Evolutionary conservation across 2,888 invertebrate genomes (phyloP), one percentile per base, ranked within the genome.

Genomic region (Netelia fuscicornis): DNA sequence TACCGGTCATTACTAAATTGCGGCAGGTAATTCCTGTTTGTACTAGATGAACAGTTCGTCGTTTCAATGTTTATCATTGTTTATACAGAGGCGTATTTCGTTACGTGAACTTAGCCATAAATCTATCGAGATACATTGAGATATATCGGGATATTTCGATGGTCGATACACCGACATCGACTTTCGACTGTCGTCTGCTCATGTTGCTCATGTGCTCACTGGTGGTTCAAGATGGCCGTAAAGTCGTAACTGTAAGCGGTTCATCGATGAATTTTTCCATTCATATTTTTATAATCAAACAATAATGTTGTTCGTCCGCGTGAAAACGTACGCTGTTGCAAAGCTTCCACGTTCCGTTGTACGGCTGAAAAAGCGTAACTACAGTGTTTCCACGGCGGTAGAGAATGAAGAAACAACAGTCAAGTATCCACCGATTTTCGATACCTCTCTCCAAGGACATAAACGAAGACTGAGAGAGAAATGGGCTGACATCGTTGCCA

Each of bases 351-450:
- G 30, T 20, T 79, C 79, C 10, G 62, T 79, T 9, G 56, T 81
- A 10, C 23, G 56, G 60, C 54, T 54, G 13, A 83, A 72, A 56
- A 79, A 76, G 48, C 81, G 82, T 9, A 64, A 76, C 64, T 77
- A 87, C 75, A 87, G 80, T 72, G 82, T 77, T 54, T 44, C 89
- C n/a, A 52, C 88, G 25, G 76, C 87, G 11, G 87, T 81, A 60
- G 90, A 93, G 72, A 92, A 92, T 75, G 94, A 94, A 87, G 93
- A 94, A 76, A 93, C 93, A 10, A 86, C 92, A 68, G 90, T 89
- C 0, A 89, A 94, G 65, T 96, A 96, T 92, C 97, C 97, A 20
- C 95, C 95, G 80, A 97, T 97, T 89, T 84, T 95, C 83, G 97
- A 97, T 90, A 85, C 94, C 8, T 95, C 96, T 0, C 92, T 90